Percentiles rank a stretch among this genome's conserved stretches.
Conservation (phyloP, 2,113 vertebrate species). For the Nannobrachium achirus region DNA sequence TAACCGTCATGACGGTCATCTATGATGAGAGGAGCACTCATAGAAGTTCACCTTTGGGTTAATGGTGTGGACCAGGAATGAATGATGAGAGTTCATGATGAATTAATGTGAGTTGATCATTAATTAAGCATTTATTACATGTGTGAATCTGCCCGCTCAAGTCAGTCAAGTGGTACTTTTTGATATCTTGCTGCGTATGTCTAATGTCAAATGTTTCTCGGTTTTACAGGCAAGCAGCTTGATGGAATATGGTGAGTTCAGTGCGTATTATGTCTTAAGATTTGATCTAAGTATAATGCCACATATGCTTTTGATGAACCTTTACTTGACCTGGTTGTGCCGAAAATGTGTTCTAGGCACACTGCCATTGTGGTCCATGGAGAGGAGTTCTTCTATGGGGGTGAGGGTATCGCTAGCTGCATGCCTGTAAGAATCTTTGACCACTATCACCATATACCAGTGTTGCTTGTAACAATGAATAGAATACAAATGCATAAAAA, state of each 20-base stretch:
- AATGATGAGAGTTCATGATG: too few species aligned
- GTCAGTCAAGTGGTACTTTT: too few species aligned
- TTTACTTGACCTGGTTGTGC: background rate
- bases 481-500: background rate
- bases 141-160: background rate
- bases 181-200: too few species aligned
- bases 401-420: conserved; percentile 88
- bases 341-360: conserved; percentile 80
- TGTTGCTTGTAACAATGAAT: background rate
- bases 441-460: background rate
- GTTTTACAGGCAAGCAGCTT: conserved; percentile 88
- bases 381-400: conserved; percentile 92
- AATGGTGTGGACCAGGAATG: too few species aligned
- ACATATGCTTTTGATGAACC: background rate
- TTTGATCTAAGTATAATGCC: background rate
- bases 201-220: conserved; percentile 27
- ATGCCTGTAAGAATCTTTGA: conserved; percentile 83
- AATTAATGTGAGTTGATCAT: too few species aligned
- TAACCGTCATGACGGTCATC: too few species aligned
- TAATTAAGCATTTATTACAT: too few species aligned
- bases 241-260: conserved; percentile 96
- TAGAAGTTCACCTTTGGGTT: too few species aligned
- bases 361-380: conserved; percentile 91
- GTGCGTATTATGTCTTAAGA: background rate
- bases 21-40: too few species aligned